Base-by-base conservation (phyloP, 2,113 vertebrate genomes). In the Zosterops lateralis region DNA sequence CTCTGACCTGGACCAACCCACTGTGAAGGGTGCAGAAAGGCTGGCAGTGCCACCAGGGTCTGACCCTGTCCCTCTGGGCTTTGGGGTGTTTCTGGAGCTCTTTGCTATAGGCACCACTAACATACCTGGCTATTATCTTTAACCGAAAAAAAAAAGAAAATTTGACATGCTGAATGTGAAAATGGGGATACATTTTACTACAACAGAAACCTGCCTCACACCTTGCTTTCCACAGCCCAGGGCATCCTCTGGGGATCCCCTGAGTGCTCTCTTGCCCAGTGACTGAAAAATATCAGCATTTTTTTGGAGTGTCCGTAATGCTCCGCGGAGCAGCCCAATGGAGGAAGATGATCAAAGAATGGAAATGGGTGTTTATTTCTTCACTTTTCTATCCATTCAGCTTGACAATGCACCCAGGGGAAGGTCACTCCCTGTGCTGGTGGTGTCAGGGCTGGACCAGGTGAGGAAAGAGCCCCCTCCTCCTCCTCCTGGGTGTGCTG, bases 351-450 rank as follows among this genome's bases (percentile, higher is more conserved):
- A 72, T 26, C 29, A 91, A 92, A 80, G 60, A 64, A 66, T 8
- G 71, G 85, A 85, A 57, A 66, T n/a, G 44, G 19, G 14, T 5
- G 18, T 89, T 94, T 74, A 20, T 57, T 91, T 90, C 79, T 86
- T 74, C 89, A 67, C 38, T 90, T 38, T 84, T 78, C 82, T 57
- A 40, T 87, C 66, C 24, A 79, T 92, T 93, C 70, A 94, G 75
- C 60, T 71, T 72, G 75, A 82, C 68, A 89, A 6, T 91, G 66
- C 90, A 89, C 79, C 60, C 72, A 68, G 54, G 73, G 53, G 89
- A 96, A 93, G 56, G 79, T 96, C 73, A 89, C 16, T 8, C 75
- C 62, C 12, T 13, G 71, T 60, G 89, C 95, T 77, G 77, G 58
- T 14, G 65, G 42, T 95, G 68, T 66, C 64, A 62, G 91, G 65